These are phyloP conservation scores for Martes martes DNA, from an alignment of 2,113 vertebrate species.

Conservation along the genomic window DNA sequence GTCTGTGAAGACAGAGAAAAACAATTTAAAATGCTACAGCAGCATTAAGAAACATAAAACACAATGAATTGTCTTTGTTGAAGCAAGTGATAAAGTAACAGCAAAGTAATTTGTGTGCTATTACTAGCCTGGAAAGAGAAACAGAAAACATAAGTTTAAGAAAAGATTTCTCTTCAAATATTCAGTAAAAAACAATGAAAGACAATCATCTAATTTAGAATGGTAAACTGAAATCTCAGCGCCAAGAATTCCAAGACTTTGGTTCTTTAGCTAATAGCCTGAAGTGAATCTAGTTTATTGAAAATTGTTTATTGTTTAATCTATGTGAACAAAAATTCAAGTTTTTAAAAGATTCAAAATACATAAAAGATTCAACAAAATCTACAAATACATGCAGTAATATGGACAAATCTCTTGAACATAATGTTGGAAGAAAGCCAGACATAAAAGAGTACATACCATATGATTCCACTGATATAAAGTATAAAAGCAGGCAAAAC, in stretches of 20 bases:
- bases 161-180: conserved; percentile 31
- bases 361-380: conserved; percentile 18
- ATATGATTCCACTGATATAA: neutral
- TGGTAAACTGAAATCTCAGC: neutral
- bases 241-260: neutral
- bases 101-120: neutral
- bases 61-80: neutral
- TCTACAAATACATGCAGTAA: neutral
- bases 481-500: conserved; percentile 27
- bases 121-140: conserved; percentile 40
- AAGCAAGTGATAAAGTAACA: conserved; percentile 1
- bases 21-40: neutral
- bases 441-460: neutral
- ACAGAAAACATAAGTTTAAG: neutral
- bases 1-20: conserved; percentile 78
- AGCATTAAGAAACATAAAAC: conserved; percentile 32
- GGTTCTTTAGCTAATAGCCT: neutral
- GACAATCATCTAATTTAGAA: neutral
- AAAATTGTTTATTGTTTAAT: neutral
- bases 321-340: neutral
- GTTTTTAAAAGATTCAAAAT: conserved; percentile 35
- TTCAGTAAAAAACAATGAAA: neutral
- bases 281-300: neutral
- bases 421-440: neutral
- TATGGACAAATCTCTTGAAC: neutral